Conservation (phyloP, 35 echinoderm and acorn worm species). For the Heliocidaris erythrogramma region DNA sequence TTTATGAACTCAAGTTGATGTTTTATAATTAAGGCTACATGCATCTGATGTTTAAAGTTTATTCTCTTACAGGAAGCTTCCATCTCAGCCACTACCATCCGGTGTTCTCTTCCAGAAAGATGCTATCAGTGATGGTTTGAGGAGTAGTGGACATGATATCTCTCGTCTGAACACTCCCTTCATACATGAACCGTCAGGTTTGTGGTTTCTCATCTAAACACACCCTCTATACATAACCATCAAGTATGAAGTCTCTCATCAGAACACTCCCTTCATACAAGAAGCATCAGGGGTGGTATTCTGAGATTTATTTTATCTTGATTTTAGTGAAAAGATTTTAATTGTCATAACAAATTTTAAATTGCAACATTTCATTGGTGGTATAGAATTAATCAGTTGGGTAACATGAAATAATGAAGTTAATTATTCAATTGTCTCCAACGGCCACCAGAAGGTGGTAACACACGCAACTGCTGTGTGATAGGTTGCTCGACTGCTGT, state of each 20-base stretch:
- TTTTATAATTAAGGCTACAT: not conserved
- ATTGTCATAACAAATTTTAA: no score
- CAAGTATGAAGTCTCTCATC: conserved; percentile 12
- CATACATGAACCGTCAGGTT: conserved; percentile 49
- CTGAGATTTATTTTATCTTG: no score
- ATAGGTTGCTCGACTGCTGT: no score
- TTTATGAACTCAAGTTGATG: no score
- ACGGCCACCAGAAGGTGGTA: no score
- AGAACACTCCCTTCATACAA: conserved; percentile 43
- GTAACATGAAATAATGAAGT: no score
- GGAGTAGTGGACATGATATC: conserved; percentile 85
- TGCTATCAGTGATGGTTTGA: conserved; percentile 77
- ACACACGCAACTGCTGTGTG: no score
- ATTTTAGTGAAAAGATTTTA: no score
- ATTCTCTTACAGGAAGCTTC: conserved; percentile 17
- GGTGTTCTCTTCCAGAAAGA: conserved; percentile 78
- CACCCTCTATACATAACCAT: not conserved
- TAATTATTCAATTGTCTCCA: no score
- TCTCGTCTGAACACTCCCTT: conserved; percentile 74
- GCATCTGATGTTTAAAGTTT: not conserved
- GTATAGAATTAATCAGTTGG: no score
- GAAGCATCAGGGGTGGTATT: no score
- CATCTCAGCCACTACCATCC: conserved; percentile 27
- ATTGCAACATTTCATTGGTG: no score
- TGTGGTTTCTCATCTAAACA: not conserved